Percentiles rank a stretch among this genome's conserved stretches.
phyloP scores from a whole-genome alignment of 1,140 invertebrate species.

The Plodia interpunctella region DNA sequence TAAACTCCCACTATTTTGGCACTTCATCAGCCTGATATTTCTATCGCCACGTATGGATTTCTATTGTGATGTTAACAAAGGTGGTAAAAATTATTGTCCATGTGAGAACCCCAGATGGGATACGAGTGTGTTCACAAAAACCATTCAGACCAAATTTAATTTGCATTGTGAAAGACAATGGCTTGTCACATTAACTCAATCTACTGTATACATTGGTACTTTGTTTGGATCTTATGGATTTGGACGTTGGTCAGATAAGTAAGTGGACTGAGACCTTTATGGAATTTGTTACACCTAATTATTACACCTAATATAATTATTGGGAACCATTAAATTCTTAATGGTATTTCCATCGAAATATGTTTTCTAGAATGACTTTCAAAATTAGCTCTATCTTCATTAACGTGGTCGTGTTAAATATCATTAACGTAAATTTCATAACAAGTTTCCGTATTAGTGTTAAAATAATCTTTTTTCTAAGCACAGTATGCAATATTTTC shows the following conservation, averaged over 20 bases:
- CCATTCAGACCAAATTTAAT: conserved; percentile 49
- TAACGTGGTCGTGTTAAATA: no score
- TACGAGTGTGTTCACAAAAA: conserved; percentile 42
- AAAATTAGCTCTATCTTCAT: no score
- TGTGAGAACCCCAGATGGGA: conserved; percentile 46
- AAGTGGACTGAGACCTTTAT: conserved; percentile 2
- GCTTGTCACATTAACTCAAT: conserved; percentile 46
- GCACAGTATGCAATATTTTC: no score
- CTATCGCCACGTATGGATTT: conserved; percentile 48
- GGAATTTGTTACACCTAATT: no score
- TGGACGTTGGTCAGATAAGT: conserved; percentile 52
- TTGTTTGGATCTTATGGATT: conserved; percentile 43
- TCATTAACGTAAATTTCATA: no score
- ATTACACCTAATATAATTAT: no score
- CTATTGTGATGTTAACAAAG: conserved; percentile 23
- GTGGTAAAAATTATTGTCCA: conserved; percentile 41
- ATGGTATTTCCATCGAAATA: no score
- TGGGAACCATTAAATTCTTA: no score
- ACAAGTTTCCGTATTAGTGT: no score
- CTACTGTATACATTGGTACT: conserved; percentile 43
- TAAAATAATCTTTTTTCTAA: no score
- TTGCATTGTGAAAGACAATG: conserved; percentile 40
- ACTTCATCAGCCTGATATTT: conserved; percentile 47
- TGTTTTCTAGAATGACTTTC: no score
- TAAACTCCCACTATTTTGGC: conserved; percentile 49